Evolutionary conservation across 2,113 vertebrate species (phyloP), one percentile per base, ranked within the genome.

Genomic region (Silurus asotus): DNA sequence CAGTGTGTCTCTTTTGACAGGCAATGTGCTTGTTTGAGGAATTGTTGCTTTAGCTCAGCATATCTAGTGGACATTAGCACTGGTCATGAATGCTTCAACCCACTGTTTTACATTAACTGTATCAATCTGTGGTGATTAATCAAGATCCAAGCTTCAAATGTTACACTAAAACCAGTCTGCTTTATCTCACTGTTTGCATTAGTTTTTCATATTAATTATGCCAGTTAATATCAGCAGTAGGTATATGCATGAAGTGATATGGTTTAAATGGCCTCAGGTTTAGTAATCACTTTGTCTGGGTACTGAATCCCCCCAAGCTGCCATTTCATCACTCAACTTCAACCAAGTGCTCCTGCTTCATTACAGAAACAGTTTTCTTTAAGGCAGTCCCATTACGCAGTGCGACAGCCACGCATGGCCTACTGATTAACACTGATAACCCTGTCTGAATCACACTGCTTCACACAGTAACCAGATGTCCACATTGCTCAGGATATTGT

Each of bases 191-290:
- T 53, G 8, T 23, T n/a, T 72, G 62, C 69, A 79, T 15, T 72
- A 58, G 77, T 6, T 48, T 84, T 87, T 74, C 83, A 82, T 82
- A 82, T 82, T 84, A 82, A 77, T 87, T 89, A 89, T 70, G 45
- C 82, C 48, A 37, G 78, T 53, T 84, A 81, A 89, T 76, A 82
- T 84, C 82, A 84, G 64, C 49, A 37, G 75, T 88, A 51, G 67
- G 56, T 86, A 67, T 72, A n/a, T 55, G 61, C 48, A 75, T 17
- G 70, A 55, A 82, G 72, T 62, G 49, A 85, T 67, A 62, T 65
- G 51, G 58, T 81, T 72, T 75, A 75, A 78, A 87, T 82, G 76
- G 49, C 62, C 75, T 78, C 70, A 87, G 55, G 11, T 77, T 87
- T 87, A 87, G 62, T 81, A 84, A 81, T 84, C 23, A 56, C 70